These are phyloP conservation scores for Andinoacara biseriatus DNA, from an alignment of 2,113 vertebrate genomes.

Conservation along the genomic window DNA sequence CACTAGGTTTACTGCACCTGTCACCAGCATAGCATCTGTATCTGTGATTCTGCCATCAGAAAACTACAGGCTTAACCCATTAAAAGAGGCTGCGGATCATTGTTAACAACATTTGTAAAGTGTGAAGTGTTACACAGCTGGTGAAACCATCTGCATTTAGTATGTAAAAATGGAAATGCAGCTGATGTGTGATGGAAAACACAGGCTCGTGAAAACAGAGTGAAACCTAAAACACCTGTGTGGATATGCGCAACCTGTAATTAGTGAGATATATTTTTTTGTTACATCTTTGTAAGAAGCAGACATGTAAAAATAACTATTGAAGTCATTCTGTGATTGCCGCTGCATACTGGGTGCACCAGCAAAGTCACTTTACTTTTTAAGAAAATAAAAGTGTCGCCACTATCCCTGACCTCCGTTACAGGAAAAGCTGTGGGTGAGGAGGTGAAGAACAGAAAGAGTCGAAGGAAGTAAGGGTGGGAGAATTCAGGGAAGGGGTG, in stretches of 20 bases:
- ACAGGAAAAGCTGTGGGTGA: not conserved
- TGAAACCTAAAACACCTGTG: not conserved
- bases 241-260: not conserved
- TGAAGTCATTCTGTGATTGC: not conserved
- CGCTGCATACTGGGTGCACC: not conserved
- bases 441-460: constrained; percentile 14
- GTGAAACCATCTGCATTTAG: not conserved
- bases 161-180: not conserved
- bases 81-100: not conserved
- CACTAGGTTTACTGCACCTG: not conserved
- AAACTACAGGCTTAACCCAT: not conserved
- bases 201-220: not conserved
- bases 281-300: not conserved
- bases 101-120: not conserved
- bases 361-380: not conserved
- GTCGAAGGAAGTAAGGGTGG: constrained; percentile 11
- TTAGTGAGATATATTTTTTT: not conserved
- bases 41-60: not conserved
- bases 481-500: not conserved
- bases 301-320: not conserved
- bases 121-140: not conserved
- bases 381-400: not conserved
- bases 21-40: constrained; percentile 1
- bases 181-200: not conserved
- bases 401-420: not conserved